A percentile compares a stretch with the other conserved stretches of the same genome.
These are phyloP conservation scores for Coenonympha arcania DNA, from an alignment of 2,888 invertebrate genomes.

Conservation along the genomic window DNA sequence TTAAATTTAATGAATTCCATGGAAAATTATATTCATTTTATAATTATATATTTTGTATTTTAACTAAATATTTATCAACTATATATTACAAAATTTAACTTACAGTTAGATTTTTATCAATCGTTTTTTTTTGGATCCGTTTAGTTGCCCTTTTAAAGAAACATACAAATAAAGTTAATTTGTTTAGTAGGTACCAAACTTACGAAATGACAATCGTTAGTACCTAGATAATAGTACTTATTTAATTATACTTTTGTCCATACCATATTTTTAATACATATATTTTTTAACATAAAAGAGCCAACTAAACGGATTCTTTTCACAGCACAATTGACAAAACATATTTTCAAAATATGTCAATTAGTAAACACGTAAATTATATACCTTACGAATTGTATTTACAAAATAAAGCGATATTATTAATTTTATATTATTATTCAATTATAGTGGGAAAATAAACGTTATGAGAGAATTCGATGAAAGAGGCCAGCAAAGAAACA, in stretches of 20 bases:
- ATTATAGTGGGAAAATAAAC: slow-evolving; percentile 51
- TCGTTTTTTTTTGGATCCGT: slow-evolving; percentile 52
- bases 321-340: slow-evolving; percentile 75
- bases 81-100: slow-evolving; percentile 73
- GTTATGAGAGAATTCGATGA: slow-evolving; percentile 21
- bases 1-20: slow-evolving; percentile 70
- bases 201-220: slow-evolving; percentile 10
- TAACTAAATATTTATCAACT: slow-evolving; percentile 73
- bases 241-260: slow-evolving; percentile 7
- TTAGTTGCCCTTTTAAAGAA: slow-evolving; percentile 43
- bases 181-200: slow-evolving; percentile 1
- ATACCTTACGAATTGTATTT: slow-evolving; percentile 71
- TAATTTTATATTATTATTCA: slow-evolving; percentile 44
- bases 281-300: slow-evolving; percentile 33
- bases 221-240: slow-evolving; percentile 9
- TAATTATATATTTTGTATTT: slow-evolving; percentile 72
- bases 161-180: slow-evolving; percentile 17
- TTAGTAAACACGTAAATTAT: slow-evolving; percentile 66
- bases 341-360: slow-evolving; percentile 73
- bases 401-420: slow-evolving; percentile 68
- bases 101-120: slow-evolving; percentile 66
- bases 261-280: slow-evolving; percentile 8
- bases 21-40: slow-evolving; percentile 73
- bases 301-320: slow-evolving; percentile 51
- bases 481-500: slow-evolving; percentile 26